Conservation (phyloP, 2,113 vertebrate species). For the Albula glossodonta region DNA sequence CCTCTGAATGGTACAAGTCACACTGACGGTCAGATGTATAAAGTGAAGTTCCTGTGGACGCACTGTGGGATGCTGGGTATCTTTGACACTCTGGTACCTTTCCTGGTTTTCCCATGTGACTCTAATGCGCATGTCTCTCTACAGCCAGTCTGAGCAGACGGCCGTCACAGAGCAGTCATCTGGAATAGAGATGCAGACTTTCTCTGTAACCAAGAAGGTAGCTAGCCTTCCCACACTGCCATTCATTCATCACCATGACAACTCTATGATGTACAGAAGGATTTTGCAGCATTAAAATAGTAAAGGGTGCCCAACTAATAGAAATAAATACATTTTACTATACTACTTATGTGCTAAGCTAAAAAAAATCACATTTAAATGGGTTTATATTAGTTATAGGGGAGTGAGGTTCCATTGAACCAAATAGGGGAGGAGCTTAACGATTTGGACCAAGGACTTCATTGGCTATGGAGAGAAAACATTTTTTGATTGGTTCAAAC, state of each 20-base stretch:
- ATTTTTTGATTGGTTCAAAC: too few species aligned
- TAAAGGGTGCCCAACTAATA: neutral
- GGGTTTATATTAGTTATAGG: neutral
- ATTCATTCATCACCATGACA: neutral
- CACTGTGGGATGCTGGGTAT: neutral
- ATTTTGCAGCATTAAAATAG: neutral
- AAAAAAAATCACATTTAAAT: neutral
- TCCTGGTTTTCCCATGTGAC: neutral
- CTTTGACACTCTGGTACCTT: neutral
- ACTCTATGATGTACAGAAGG: neutral
- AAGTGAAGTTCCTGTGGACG: neutral
- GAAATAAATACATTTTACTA: neutral
- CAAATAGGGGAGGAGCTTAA: too few species aligned
- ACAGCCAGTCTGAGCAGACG: conserved; percentile 53
- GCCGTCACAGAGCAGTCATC: conserved; percentile 34
- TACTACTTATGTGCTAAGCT: too few species aligned
- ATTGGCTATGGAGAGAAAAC: too few species aligned
- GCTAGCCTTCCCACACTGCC: neutral
- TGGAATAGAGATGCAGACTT: conserved; percentile 71
- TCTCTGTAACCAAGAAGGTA: conserved; percentile 67
- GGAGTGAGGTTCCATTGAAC: too few species aligned
- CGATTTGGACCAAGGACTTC: too few species aligned
- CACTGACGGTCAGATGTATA: neutral
- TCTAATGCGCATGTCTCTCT: conserved; percentile 19
- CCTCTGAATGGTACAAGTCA: neutral